Base-by-base conservation (phyloP, 1,140 invertebrate genomes). In the Arctopsyche grandis region DNA sequence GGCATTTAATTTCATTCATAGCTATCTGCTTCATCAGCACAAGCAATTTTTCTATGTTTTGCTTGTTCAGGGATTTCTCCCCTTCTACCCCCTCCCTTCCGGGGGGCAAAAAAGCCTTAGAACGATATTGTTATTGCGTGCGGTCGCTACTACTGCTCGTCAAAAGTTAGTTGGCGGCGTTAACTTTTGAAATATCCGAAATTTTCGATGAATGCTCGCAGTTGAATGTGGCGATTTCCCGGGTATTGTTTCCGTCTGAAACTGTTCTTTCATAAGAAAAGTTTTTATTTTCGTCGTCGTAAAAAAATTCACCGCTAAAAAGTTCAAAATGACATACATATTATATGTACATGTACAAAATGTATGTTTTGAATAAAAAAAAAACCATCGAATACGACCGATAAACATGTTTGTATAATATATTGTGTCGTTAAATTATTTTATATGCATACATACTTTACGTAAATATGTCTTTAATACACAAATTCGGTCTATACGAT, bases 71-170 rank as follows among this genome's bases (percentile, higher is more conserved):
- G 46, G 48, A 75, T 58, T 60, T 22, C 66, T 22, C 66, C 3
- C 9, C 16, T 43, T 29, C 24, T 10, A 5, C 26, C 16, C 58
- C 26, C 58, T 58, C 22, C n/a, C n/a, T n/a, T n/a, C n/a, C n/a
- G n/a, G n/a, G 26, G 3, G 14, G 56, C 24, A 48, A 14, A 60
- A 60, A 76, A 52, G 3, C 48, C 56, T 0, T 19, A 9, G 56
- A 60, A 66, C 44, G 63, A 38, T 66, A 77, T 77, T 69, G 58
- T 69, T 69, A 77, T 77, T 77, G 63, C 63, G 63, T 69, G 60
- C 63, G 19, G 74, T 48, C 71, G 48, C 21, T 75, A n/a, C 52
- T 48, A 1, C 52, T 29, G 46, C 63, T 69, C 76, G 43, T 70
- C 76, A 69, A 77, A 77, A 70, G 73, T 56, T 58, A 3, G 26